Evolutionary conservation across 2,113 vertebrate species (phyloP).

Genomic region (Nesospiza acunhae): DNA sequence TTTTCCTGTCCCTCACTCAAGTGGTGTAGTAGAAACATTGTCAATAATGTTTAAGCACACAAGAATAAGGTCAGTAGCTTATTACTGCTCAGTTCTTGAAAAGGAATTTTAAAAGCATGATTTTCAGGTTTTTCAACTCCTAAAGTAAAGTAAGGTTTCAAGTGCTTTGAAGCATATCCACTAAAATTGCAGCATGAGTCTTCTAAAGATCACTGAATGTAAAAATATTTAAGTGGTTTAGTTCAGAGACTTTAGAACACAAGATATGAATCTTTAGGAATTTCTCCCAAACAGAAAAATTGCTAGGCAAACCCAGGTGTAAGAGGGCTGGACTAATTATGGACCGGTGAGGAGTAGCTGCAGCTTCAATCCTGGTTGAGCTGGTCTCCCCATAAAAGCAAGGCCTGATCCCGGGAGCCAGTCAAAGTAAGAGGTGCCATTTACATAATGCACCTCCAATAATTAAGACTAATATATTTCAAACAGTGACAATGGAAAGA

Average conservation of each 20-base stretch:
- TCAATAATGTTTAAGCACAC: background rate
- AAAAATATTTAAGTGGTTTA: background rate
- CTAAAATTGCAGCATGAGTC: background rate
- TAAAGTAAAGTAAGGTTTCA: background rate
- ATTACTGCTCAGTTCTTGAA: background rate
- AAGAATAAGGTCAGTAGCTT: background rate
- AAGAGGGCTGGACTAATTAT: background rate
- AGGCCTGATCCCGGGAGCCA: background rate
- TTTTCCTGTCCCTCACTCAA: background rate
- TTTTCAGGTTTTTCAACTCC: slow-evolving; percentile 55
- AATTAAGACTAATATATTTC: background rate
- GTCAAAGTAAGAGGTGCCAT: background rate
- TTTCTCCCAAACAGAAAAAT: background rate
- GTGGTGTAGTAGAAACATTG: background rate
- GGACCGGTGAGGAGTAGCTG: background rate
- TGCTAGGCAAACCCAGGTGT: background rate
- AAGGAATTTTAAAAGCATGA: slow-evolving; percentile 3
- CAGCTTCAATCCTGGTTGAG: background rate
- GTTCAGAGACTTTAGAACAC: background rate
- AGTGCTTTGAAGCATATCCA: slow-evolving; percentile 30
- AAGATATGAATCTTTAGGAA: background rate
- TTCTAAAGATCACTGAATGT: background rate
- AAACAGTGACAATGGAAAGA: background rate
- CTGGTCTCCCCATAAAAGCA: background rate
- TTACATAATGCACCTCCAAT: background rate